Evolutionary conservation across 2,797 vertebrate genomes (phyloP).

Genomic region (Thunnus albacares): DNA sequence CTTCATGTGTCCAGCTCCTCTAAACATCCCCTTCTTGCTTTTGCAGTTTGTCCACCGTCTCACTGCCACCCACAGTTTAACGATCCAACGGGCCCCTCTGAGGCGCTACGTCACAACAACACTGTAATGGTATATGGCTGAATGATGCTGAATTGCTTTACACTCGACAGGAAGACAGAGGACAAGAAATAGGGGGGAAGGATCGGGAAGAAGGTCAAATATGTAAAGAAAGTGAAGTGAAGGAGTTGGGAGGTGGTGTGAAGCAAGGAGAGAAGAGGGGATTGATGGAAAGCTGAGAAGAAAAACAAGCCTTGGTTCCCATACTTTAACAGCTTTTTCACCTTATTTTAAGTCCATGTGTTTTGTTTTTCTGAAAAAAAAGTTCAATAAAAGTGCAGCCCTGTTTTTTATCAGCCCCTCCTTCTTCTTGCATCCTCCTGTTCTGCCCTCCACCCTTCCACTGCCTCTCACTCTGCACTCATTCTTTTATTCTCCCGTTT

Average conservation of each 20-base stretch:
- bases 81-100: conserved; percentile 15
- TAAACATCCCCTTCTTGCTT: not conserved
- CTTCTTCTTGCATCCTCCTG: conserved; percentile 28
- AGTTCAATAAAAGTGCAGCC: conserved; percentile 79
- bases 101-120: conserved; percentile 42
- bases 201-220: conserved; percentile 1
- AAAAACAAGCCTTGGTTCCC: conserved; percentile 76
- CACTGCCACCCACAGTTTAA: conserved; percentile 51
- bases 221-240: conserved; percentile 35
- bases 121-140: conserved; percentile 44
- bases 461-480: conserved; percentile 83
- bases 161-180: conserved; percentile 26
- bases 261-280: conserved; percentile 16
- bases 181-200: conserved; percentile 30
- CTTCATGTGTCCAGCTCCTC: not conserved
- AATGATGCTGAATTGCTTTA: conserved; percentile 46
- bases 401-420: conserved; percentile 34
- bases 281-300: conserved; percentile 66
- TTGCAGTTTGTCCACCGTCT: conserved; percentile 11
- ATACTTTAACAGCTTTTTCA: conserved; percentile 60
- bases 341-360: conserved; percentile 59
- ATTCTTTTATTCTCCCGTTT: conserved; percentile 79
- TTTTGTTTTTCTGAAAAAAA: conserved; percentile 58
- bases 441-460: conserved; percentile 64
- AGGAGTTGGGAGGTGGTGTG: conserved; percentile 28